These are phyloP conservation scores for Diabrotica balteata DNA, from an alignment of 2,888 invertebrate genomes.

Conservation along the genomic window DNA sequence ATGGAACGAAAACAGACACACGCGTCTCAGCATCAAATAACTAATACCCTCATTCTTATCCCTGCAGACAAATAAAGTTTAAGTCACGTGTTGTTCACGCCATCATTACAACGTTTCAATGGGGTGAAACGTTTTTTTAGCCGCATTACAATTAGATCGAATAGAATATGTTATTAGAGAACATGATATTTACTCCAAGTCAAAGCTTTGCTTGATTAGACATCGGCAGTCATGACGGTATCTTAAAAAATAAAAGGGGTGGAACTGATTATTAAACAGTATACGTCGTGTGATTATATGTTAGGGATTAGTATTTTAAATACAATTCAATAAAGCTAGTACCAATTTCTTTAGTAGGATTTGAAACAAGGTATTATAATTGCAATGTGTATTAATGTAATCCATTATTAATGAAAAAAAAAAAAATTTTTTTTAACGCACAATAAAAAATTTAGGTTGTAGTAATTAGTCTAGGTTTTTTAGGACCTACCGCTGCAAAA, in stretches of 20 bases:
- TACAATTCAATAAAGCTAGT: no score
- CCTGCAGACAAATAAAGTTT: constrained; percentile 49
- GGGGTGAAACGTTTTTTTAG: constrained; percentile 42
- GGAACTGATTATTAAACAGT: no score
- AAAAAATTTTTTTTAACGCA: no score
- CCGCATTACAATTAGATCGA: constrained; percentile 43
- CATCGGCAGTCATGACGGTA: background rate
- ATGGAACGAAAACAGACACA: constrained; percentile 59
- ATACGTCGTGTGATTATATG: no score
- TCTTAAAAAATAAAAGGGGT: background rate
- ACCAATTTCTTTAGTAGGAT: no score
- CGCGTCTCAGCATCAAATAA: constrained; percentile 56
- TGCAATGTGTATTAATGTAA: no score
- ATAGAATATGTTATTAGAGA: constrained; percentile 42
- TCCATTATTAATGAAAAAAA: no score
- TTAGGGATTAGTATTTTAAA: no score
- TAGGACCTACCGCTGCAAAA: no score
- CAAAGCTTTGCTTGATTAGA: constrained; percentile 10
- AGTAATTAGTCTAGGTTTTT: no score
- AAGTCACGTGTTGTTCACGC: constrained; percentile 51
- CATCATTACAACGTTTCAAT: constrained; percentile 47
- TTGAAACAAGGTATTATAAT: no score
- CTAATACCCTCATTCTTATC: constrained; percentile 51
- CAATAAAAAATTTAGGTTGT: no score
- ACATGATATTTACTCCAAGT: constrained; percentile 41